phyloP scores from a whole-genome alignment of 2,888 invertebrate species.

The Hoplodrina blanda region DNA sequence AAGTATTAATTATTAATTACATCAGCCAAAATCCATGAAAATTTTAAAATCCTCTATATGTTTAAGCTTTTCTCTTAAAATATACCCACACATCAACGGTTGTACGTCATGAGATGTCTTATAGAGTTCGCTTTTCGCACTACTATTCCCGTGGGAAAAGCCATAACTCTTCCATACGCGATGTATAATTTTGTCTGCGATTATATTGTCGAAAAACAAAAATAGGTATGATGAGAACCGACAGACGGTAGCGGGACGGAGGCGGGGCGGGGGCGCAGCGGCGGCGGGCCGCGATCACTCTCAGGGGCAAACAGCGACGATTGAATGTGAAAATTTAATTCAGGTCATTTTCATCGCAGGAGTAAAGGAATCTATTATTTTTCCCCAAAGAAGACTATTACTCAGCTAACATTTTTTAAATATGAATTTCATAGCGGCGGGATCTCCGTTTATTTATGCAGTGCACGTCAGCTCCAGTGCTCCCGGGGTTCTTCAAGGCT shows the following conservation, averaged over 20 bases:
- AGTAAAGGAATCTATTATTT: slow-evolving; percentile 85
- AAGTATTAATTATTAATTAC: too few species aligned
- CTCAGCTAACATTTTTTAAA: slow-evolving; percentile 77
- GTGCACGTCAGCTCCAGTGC: slow-evolving; percentile 61
- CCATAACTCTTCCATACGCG: slow-evolving; percentile 44
- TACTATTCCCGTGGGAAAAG: slow-evolving; percentile 19
- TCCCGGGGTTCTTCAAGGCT: slow-evolving; percentile 43
- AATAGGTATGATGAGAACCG: slow-evolving; percentile 77
- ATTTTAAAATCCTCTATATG: background rate
- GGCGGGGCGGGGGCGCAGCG: slow-evolving; percentile 61
- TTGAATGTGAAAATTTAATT: slow-evolving; percentile 90
- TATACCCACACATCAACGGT: slow-evolving; percentile 4
- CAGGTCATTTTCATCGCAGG: slow-evolving; percentile 85
- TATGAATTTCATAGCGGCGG: slow-evolving; percentile 63
- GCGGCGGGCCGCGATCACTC: slow-evolving; percentile 79
- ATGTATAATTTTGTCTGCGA: slow-evolving; percentile 55
- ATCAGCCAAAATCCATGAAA: background rate
- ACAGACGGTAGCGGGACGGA: slow-evolving; percentile 65
- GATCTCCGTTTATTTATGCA: slow-evolving; percentile 67
- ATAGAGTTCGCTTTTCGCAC: slow-evolving; percentile 12
- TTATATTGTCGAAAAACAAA: slow-evolving; percentile 68
- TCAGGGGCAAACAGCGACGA: slow-evolving; percentile 86
- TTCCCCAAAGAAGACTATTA: slow-evolving; percentile 81
- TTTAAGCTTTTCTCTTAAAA: background rate
- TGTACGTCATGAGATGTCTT: slow-evolving; percentile 17